Evolutionary conservation across 2,113 vertebrate species (phyloP).

Genomic region (Myotis lucifugus): DNA sequence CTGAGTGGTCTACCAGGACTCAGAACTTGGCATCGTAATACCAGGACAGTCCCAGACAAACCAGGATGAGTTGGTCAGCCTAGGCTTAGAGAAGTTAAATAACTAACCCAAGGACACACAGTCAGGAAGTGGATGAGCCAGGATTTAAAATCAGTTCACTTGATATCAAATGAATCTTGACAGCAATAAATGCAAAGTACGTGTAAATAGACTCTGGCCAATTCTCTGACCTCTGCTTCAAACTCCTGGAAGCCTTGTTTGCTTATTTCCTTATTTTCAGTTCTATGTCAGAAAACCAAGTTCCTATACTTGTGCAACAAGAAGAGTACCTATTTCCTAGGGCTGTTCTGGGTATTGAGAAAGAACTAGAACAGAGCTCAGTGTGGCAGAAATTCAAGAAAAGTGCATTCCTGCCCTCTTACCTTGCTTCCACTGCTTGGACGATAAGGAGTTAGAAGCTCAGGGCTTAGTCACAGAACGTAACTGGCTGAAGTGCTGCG

Average conservation of each 20-base stretch:
- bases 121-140: neutral
- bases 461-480: neutral
- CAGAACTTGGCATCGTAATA: neutral
- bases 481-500: fast-evolving
- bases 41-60: neutral
- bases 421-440: neutral
- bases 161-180: neutral
- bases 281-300: constrained; percentile 2
- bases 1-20: neutral
- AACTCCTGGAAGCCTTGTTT: neutral
- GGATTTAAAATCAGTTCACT: neutral
- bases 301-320: neutral
- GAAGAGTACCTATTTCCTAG: neutral
- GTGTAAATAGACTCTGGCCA: neutral
- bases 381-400: neutral
- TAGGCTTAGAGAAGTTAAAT: neutral
- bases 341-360: neutral
- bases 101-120: neutral
- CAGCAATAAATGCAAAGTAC: neutral
- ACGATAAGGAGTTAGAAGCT: fast-evolving
- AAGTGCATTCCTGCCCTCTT: neutral
- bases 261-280: constrained; percentile 20
- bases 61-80: neutral
- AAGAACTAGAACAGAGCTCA: neutral
- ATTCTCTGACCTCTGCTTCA: neutral